Evolutionary conservation across 23 tunicate species (phyloP), one percentile per base, ranked within the genome.

Genomic region (Aplidium turbinatum): DNA sequence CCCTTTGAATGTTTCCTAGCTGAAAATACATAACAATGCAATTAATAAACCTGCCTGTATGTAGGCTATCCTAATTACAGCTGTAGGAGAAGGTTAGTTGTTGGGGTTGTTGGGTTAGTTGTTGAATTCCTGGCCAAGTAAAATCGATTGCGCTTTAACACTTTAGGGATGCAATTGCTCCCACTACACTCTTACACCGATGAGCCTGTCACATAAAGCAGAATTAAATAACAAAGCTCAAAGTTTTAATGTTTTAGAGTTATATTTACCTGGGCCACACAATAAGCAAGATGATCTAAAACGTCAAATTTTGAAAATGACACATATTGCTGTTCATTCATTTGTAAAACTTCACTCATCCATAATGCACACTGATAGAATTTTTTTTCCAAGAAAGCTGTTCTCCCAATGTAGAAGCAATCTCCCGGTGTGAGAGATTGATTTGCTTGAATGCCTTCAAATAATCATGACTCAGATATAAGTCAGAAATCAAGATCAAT

Each of bases 311-410:
- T 69, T 19, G 42, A 24, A 20, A 38, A 78, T 5, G 20, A 63
- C 5, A 11, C 5, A 20, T 9, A 63, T 51, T 25, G 18, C 13
- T 27, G 9, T 31, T 63, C 70, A 20, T 63, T 24, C 70, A 63
- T 63, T 9, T 11, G 9, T 16, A 30, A 24, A 5, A 57, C 66
- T 32, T 68, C 70, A 36, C 28, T 21, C 84, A 79, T 79, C 84
- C 84, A 79, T 47, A 69, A 25, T 35, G 70, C 58, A 38, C 90
- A 84, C 38, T 84, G 90, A 45, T 79, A 84, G 33, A 31, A 84
- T 34, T 84, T 85, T 23, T 50, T 24, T 0, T 67, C 70, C 29
- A 52, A 30, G 56, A 73, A 84, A 27, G 85, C 61, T 3, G 58
- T 50, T 38, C 84, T 23, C 9, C 90, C 90, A 2, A 84, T 79